Evolutionary conservation across 2,888 invertebrate species (phyloP).

Genomic region (Psococerastis gibbosa): DNA sequence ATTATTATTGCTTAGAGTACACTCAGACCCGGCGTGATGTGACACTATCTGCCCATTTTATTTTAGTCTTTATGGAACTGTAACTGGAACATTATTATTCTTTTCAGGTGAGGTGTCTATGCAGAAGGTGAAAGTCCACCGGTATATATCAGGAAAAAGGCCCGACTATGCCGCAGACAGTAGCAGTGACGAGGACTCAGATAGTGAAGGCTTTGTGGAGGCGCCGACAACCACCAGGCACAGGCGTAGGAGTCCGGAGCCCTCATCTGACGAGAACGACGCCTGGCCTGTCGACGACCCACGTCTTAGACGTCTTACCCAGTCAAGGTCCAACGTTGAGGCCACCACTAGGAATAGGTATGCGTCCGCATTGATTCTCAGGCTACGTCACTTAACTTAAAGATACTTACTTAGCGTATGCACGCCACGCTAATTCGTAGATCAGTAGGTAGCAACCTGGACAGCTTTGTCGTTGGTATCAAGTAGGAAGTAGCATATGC

Average conservation of each 20-base stretch:
- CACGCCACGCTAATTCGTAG: no score
- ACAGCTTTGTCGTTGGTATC: no score
- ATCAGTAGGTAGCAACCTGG: no score
- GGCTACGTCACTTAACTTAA: no score
- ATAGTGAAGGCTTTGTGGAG: constrained; percentile 71
- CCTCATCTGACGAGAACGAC: constrained; percentile 14
- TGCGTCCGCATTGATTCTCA: no score
- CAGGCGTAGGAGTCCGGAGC: constrained; percentile 13
- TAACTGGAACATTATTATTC: constrained; percentile 10
- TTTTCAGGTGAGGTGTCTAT: constrained; percentile 81
- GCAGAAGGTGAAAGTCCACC: constrained; percentile 98
- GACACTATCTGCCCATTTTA: no score
- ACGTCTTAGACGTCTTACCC: constrained; percentile 53
- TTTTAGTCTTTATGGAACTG: neutral
- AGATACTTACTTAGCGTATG: no score
- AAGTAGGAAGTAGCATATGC: no score
- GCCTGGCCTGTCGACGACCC: constrained; percentile 48
- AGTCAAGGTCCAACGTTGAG: no score
- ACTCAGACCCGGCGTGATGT: no score
- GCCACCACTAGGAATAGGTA: no score
- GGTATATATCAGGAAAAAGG: constrained; percentile 94
- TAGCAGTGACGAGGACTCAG: constrained; percentile 75
- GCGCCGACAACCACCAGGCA: constrained; percentile 27
- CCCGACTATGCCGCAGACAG: constrained; percentile 85
- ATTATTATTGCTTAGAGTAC: no score